Evolutionary conservation across 2,888 invertebrate genomes (phyloP).

Genomic region (Drosophila stalkeri): DNA sequence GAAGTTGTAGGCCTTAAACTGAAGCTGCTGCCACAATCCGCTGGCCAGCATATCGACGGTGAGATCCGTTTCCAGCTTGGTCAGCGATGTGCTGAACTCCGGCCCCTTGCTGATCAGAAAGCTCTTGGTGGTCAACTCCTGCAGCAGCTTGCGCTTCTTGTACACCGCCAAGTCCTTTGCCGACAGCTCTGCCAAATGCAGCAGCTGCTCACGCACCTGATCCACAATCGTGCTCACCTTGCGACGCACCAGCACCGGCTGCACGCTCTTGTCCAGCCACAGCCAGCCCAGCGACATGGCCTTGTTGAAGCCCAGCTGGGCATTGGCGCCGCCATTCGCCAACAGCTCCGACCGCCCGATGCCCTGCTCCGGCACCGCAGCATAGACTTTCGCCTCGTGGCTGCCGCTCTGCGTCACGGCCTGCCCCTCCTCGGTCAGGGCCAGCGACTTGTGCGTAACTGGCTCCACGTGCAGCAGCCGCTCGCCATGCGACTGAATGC

Average conservation of each 20-base stretch:
- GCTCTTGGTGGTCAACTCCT: conserved; percentile 90
- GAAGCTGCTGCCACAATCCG: neutral
- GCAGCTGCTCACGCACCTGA: conserved; percentile 89
- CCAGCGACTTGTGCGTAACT: neutral
- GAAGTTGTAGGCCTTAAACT: conserved; percentile 99
- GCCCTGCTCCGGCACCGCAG: neutral
- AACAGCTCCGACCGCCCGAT: neutral
- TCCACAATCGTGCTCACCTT: conserved; percentile 90
- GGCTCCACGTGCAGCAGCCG: conserved; percentile 1
- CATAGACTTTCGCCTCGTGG: neutral
- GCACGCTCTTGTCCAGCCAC: conserved; percentile 81
- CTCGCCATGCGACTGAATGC: conserved; percentile 1
- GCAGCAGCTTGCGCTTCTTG: conserved; percentile 94
- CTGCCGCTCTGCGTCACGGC: neutral
- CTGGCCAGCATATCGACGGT: conserved; percentile 4
- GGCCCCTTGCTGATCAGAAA: neutral
- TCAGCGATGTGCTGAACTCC: neutral
- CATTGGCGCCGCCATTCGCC: conserved; percentile 84
- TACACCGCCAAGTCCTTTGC: conserved; percentile 92
- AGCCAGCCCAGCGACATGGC: conserved; percentile 91
- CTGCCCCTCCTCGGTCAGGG: neutral
- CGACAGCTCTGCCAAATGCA: conserved; percentile 88
- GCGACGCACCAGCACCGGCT: conserved; percentile 89
- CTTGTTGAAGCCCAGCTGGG: conserved; percentile 94
- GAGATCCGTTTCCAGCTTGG: neutral